Evolutionary conservation across 1,140 invertebrate genomes (phyloP), one percentile per base, ranked within the genome.

Genomic region (Lethrus apterus): DNA sequence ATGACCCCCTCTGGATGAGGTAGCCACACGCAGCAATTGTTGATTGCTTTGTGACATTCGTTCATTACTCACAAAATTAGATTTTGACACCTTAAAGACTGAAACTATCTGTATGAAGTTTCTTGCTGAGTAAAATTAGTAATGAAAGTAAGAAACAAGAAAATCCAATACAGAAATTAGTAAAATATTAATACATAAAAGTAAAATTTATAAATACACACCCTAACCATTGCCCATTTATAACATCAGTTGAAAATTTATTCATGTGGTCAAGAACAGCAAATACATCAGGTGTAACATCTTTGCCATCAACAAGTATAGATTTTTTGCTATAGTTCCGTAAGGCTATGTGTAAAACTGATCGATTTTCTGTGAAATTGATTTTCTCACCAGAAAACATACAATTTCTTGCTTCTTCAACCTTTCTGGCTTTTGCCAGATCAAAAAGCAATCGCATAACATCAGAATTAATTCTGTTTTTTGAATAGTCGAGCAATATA

Each of bases 301-400:
- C 88, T 65, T 87, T 81, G 7, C 87, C 89, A 65, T 93, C 84
- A 3, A 98, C 82, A 10, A 83, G 36, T 49, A 99, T 91, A 0
- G 80, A 79, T 0, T 70, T 72, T 63, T 88, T 87, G 33, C 76
- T 73, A 31, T 86, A 74, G 65, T 99, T 98, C 36, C 97, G 78
- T 17, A 99, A 73, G 11, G 97, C 97, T 30, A 87, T 79, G 67
- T 99, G 97, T 1, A 99, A 70, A 2, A 99, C 97, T 29, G 96
- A 86, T 54, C 65, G 51, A 20, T 92, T 79, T 71, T 99, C 97
- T 1, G 97, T 99, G 58, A 97, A 94, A 70, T 99, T 99, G 23
- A 99, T 99, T 62, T 91, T 93, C 61, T 92, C 76, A 21, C 94
- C 97, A 52, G 66, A 63, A 66, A 99, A 98, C 94, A 99, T 98